Percentiles rank a stretch among this genome's conserved stretches.
Evolutionary conservation across 2,797 vertebrate genomes (phyloP).

Genomic region (Ceryle rudis): DNA sequence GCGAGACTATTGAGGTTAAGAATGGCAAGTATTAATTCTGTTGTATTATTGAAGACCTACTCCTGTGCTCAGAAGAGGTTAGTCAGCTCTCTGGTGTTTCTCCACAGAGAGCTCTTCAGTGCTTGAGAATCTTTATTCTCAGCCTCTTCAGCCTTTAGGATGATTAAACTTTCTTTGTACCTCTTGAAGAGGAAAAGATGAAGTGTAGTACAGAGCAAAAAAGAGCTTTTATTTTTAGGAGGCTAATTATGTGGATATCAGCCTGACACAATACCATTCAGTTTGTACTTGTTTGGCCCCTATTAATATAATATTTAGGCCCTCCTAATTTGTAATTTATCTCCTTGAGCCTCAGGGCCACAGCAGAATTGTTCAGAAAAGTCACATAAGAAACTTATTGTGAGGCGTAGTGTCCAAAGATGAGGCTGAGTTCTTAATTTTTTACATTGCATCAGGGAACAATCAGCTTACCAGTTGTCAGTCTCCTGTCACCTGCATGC

Average conservation of each 20-base stretch:
- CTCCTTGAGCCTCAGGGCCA: not conserved
- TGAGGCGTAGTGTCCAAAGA: not conserved
- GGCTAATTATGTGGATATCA: not conserved
- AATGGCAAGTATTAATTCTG: not conserved
- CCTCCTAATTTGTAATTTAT: not conserved
- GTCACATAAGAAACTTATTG: not conserved
- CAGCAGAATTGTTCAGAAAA: not conserved
- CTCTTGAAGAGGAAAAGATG: not conserved
- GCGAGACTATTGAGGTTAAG: not conserved
- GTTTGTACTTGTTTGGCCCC: not conserved
- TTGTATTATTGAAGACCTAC: not conserved
- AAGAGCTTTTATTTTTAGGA: not conserved
- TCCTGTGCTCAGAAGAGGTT: not conserved
- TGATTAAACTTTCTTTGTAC: not conserved
- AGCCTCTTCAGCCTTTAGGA: not conserved
- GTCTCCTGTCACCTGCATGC: not conserved
- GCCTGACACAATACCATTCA: not conserved
- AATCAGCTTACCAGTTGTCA: not conserved
- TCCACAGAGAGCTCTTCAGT: not conserved
- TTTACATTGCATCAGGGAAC: fast-evolving
- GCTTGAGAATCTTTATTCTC: not conserved
- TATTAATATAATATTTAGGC: not conserved
- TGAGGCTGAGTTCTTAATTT: not conserved
- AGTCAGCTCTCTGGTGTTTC: not conserved
- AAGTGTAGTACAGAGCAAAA: not conserved